phyloP scores from a whole-genome alignment of 2,888 invertebrate genomes.

The Trissolcus japonicus region DNA sequence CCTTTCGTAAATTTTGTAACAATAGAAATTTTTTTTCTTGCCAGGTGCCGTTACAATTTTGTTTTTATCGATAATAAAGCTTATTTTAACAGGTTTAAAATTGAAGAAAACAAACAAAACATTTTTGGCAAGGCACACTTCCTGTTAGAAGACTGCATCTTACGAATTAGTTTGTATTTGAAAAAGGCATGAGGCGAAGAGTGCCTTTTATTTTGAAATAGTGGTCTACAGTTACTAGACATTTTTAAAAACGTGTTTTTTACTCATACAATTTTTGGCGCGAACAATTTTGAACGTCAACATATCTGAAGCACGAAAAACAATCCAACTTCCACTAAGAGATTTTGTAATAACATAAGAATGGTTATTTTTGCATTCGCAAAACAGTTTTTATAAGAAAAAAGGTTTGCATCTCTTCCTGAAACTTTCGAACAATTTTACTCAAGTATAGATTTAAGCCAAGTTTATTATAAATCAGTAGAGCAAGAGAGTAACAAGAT shows the following conservation, averaged over 20 bases:
- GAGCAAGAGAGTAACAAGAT: neutral
- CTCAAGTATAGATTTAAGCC: constrained; percentile 1
- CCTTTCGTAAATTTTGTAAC: neutral
- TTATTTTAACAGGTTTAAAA: neutral
- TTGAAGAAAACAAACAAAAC: neutral
- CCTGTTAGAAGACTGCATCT: neutral
- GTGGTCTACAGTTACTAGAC: too few species aligned
- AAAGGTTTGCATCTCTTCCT: neutral
- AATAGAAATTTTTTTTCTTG: constrained; percentile 36
- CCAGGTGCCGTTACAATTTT: constrained; percentile 36
- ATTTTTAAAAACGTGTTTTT: too few species aligned
- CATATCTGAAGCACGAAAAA: too few species aligned
- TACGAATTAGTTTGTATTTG: neutral
- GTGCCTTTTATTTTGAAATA: too few species aligned
- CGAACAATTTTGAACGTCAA: too few species aligned
- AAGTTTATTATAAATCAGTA: neutral
- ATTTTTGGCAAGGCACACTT: neutral
- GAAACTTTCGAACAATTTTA: neutral
- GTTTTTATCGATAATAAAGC: neutral
- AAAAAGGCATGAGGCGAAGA: neutral
- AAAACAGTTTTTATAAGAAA: neutral
- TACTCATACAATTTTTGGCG: too few species aligned
- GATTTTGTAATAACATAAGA: too few species aligned
- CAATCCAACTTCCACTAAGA: too few species aligned
- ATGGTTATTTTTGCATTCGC: too few species aligned